Conservation (phyloP, 2,113 vertebrate genomes). For the Elachura formosa region DNA sequence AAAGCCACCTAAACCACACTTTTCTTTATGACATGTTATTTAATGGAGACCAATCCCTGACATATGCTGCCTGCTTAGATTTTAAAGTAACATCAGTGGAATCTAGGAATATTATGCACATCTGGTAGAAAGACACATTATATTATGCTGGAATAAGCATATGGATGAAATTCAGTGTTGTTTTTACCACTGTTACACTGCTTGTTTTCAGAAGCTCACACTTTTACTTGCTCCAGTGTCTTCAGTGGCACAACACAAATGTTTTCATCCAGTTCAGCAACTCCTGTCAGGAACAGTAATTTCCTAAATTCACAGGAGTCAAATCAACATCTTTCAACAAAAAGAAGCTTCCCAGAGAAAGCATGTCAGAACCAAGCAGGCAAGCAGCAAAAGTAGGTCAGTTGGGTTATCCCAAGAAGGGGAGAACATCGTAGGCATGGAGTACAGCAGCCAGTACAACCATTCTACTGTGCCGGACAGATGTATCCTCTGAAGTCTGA, state of each 20-base stretch:
- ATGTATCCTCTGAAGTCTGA: background rate
- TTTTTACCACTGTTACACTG: background rate
- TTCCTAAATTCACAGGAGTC: background rate
- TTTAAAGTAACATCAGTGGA: background rate
- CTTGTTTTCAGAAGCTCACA: background rate
- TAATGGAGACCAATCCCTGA: background rate
- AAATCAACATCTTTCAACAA: background rate
- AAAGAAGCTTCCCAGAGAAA: background rate
- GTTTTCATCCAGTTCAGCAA: background rate
- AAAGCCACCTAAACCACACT: background rate
- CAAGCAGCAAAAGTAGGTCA: background rate
- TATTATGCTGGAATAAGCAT: background rate
- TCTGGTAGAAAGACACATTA: background rate
- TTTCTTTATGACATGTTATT: background rate
- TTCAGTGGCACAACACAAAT: background rate
- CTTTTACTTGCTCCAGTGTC: background rate
- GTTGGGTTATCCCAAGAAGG: background rate
- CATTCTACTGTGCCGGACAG: background rate
- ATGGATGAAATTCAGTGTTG: background rate
- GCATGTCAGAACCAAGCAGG: background rate
- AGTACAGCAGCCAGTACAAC: fast-evolving
- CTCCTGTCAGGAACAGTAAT: background rate
- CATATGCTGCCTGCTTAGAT: fast-evolving
- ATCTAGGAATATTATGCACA: background rate
- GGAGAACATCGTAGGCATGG: background rate